Percentiles rank a stretch among this genome's conserved stretches.
phyloP scores from a whole-genome alignment of 2,888 invertebrate species.

The Amblyjoppa proteus region DNA sequence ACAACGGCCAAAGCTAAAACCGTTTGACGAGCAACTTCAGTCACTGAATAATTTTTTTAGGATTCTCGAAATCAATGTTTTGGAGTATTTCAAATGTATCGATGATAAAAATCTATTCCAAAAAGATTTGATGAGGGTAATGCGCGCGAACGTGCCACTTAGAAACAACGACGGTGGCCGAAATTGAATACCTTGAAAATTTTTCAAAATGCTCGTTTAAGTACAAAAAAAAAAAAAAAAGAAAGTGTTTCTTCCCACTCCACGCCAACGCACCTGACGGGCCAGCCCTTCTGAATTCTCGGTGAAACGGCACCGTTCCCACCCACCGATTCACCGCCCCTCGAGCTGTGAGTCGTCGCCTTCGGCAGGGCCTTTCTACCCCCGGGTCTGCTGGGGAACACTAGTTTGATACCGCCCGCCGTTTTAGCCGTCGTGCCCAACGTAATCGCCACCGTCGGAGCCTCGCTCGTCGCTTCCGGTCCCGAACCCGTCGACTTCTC shows the following conservation, averaged over 20 bases:
- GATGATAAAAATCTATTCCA: too few species aligned
- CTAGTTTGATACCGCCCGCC: conserved; percentile 88
- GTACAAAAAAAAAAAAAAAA: neutral
- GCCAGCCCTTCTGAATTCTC: conserved; percentile 94
- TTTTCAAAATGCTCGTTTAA: too few species aligned
- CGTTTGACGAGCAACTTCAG: too few species aligned
- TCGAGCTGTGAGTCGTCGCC: conserved; percentile 80
- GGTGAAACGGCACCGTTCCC: conserved; percentile 87
- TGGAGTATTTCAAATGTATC: too few species aligned
- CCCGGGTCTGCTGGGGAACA: conserved; percentile 93
- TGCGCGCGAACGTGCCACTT: too few species aligned
- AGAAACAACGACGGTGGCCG: too few species aligned
- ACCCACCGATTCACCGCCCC: conserved; percentile 17
- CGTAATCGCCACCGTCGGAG: conserved; percentile 82
- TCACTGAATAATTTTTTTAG: too few species aligned
- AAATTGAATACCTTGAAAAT: too few species aligned
- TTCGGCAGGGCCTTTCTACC: conserved; percentile 87
- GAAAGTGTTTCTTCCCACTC: neutral
- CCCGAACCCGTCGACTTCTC: conserved; percentile 45
- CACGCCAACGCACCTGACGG: conserved; percentile 87
- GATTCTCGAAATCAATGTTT: too few species aligned
- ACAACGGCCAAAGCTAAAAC: too few species aligned
- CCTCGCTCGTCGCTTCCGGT: conserved; percentile 29
- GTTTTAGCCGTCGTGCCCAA: conserved; percentile 83
- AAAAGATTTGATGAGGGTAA: too few species aligned